phyloP scores from a whole-genome alignment of 2,797 vertebrate genomes.

The Apogon hyalosoma region DNA sequence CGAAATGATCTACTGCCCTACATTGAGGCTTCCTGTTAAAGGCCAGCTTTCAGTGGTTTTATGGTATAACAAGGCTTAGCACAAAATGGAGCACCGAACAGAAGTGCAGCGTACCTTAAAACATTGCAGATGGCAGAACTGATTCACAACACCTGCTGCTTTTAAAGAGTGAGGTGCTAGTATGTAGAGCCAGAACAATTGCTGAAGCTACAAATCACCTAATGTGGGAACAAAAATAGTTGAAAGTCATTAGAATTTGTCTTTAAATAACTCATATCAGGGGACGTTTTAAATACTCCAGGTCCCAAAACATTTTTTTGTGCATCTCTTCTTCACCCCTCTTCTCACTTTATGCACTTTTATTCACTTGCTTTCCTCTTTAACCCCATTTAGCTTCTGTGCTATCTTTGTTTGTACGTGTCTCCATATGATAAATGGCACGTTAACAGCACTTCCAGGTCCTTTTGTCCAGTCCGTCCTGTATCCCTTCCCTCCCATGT shows the following conservation, averaged over 20 bases:
- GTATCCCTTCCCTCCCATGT: background rate
- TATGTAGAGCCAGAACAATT: background rate
- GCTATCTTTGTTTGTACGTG: slow-evolving; percentile 31
- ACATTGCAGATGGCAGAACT: background rate
- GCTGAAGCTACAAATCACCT: background rate
- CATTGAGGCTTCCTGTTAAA: background rate
- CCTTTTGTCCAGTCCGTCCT: slow-evolving; percentile 13
- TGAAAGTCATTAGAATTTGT: background rate
- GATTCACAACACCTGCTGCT: slow-evolving; percentile 4
- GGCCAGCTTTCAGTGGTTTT: background rate
- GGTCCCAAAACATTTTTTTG: slow-evolving; percentile 1
- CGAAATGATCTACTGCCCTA: background rate
- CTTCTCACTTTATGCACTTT: slow-evolving; percentile 16
- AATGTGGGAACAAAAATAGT: background rate
- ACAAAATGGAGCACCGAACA: slow-evolving; percentile 9
- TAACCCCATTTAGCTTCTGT: slow-evolving; percentile 39
- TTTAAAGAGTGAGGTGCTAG: slow-evolving; percentile 1
- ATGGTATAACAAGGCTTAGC: background rate
- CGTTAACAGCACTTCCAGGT: slow-evolving; percentile 26
- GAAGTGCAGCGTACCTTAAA: slow-evolving; percentile 1
- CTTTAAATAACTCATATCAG: background rate
- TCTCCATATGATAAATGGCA: slow-evolving; percentile 44
- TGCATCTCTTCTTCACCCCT: slow-evolving; percentile 5
- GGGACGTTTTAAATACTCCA: background rate
- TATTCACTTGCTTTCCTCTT: background rate